Evolutionary conservation across 2,888 invertebrate species (phyloP).

Genomic region (Acleris cristana): DNA sequence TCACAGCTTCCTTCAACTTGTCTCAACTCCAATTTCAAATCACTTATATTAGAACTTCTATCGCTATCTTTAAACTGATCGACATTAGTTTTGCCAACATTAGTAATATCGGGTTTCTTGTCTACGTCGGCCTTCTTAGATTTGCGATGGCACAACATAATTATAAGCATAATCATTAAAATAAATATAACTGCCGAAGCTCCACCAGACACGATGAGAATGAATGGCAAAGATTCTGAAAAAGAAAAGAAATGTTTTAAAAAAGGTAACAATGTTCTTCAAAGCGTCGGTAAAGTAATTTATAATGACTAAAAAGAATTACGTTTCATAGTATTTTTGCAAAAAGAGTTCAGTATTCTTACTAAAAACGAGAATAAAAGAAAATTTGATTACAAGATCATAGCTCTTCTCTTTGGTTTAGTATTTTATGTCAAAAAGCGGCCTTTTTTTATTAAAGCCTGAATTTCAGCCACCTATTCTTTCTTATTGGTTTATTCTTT

Average conservation of each 20-base stretch:
- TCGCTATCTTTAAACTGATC: slow-evolving; percentile 89
- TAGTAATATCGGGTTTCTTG: slow-evolving; percentile 83
- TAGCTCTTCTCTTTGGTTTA: too few species aligned
- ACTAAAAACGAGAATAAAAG: too few species aligned
- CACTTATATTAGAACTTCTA: slow-evolving; percentile 95
- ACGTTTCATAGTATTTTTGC: too few species aligned
- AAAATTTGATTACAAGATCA: too few species aligned
- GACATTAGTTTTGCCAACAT: slow-evolving; percentile 63
- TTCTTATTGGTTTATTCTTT: too few species aligned
- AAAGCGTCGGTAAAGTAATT: not conserved
- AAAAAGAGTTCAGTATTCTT: too few species aligned
- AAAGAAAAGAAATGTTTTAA: slow-evolving; percentile 43
- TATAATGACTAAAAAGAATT: too few species aligned
- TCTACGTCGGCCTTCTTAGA: slow-evolving; percentile 81
- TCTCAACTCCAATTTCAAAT: slow-evolving; percentile 93
- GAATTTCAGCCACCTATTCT: too few species aligned
- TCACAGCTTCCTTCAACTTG: slow-evolving; percentile 92
- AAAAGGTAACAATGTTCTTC: not conserved
- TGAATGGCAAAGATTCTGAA: slow-evolving; percentile 89
- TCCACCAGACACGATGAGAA: slow-evolving; percentile 90
- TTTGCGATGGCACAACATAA: slow-evolving; percentile 88
- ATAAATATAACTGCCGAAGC: slow-evolving; percentile 91
- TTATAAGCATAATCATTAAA: slow-evolving; percentile 90
- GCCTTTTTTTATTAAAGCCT: too few species aligned
- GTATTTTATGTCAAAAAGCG: too few species aligned